Percentiles rank a stretch among this genome's conserved stretches.
phyloP scores from a whole-genome alignment of 2,113 vertebrate genomes.

The Pseudopodoces humilis region DNA sequence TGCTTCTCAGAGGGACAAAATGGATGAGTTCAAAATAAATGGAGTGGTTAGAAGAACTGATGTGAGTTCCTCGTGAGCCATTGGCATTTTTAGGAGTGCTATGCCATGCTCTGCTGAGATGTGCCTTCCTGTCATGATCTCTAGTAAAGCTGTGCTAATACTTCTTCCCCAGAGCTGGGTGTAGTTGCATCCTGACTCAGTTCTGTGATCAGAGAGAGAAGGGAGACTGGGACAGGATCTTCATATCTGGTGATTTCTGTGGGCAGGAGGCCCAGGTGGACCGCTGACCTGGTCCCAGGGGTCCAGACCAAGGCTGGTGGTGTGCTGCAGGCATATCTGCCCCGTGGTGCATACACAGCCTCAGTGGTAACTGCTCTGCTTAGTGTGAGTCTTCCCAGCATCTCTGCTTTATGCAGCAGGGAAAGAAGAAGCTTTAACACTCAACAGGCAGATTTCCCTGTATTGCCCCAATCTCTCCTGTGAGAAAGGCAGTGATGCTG shows the following conservation, averaged over 20 bases:
- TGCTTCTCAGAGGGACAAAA: background rate
- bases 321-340: background rate
- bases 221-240: background rate
- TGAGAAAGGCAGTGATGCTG: background rate
- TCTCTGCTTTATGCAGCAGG: background rate
- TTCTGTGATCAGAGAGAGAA: background rate
- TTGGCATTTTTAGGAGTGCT: background rate
- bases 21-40: background rate
- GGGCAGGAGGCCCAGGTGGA: background rate
- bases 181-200: background rate
- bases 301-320: background rate
- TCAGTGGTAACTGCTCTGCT: background rate
- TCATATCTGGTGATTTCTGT: background rate
- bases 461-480: background rate
- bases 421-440: background rate
- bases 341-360: rapidly evolving
- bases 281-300: background rate
- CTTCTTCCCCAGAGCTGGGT: background rate
- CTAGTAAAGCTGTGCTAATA: background rate
- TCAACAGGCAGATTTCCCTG: background rate
- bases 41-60: background rate
- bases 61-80: background rate
- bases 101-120: background rate
- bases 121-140: rapidly evolving
- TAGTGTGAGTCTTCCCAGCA: background rate